Conservation (phyloP, 1,140 invertebrate genomes). For the Phymorhynchus buccinoides region DNA sequence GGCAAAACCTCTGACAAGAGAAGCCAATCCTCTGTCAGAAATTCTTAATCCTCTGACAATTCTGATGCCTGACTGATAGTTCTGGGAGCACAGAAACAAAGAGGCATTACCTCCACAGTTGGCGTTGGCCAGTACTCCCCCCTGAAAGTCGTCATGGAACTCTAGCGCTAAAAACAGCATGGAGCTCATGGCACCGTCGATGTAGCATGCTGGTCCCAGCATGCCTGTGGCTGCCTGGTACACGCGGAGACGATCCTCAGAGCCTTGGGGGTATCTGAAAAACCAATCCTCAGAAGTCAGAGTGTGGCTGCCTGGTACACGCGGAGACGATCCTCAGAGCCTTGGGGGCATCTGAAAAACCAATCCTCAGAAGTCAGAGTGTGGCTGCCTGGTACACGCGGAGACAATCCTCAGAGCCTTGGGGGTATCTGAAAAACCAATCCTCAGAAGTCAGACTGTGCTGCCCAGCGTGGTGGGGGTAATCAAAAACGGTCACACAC, state of each 20-base stretch:
- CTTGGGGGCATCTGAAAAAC: constrained; percentile 49
- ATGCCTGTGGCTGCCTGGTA: constrained; percentile 54
- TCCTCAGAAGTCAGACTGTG: no score
- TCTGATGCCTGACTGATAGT: no score
- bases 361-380: no score
- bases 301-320: constrained; percentile 54
- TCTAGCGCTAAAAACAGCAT: constrained; percentile 61
- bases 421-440: constrained; percentile 47
- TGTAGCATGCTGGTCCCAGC: constrained; percentile 66
- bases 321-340: constrained; percentile 54
- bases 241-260: constrained; percentile 50
- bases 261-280: constrained; percentile 51
- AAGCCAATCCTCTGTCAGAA: no score
- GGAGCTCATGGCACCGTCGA: constrained; percentile 64
- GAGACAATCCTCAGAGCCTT: constrained; percentile 56
- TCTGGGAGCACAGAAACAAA: background rate
- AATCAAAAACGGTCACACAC: no score
- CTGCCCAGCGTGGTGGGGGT: no score
- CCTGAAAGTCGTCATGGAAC: constrained; percentile 60
- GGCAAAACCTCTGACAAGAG: no score
- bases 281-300: no score
- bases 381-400: constrained; percentile 53
- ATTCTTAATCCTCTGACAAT: no score
- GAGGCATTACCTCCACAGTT: constrained; percentile 63
- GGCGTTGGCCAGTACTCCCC: constrained; percentile 61